Percentiles rank a stretch among this genome's conserved stretches.
phyloP scores from a whole-genome alignment of 35 echinoderm and acorn worm genomes.

The Chiridota heheva region DNA sequence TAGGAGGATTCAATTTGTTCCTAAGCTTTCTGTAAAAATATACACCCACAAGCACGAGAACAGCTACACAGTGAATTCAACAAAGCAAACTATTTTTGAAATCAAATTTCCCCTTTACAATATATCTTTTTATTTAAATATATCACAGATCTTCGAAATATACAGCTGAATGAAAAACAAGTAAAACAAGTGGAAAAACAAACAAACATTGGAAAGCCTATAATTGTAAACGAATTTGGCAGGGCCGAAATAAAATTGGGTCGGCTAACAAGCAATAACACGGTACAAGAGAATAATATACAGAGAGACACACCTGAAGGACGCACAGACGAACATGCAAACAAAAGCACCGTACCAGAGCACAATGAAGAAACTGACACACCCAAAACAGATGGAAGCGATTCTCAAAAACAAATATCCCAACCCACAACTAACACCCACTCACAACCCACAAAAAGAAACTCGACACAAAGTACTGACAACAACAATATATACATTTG shows the following conservation, averaged over 20 bases:
- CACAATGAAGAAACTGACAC: no score
- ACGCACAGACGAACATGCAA: no score
- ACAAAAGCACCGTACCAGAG: no score
- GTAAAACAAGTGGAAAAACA: not conserved
- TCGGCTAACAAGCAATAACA: not conserved
- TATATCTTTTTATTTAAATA: constrained; percentile 17
- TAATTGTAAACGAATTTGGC: no score
- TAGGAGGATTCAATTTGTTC: constrained; percentile 13
- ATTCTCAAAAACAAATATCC: no score
- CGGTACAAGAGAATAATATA: not conserved
- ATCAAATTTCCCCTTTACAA: constrained; percentile 8
- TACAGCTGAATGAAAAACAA: not conserved
- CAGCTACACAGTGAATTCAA: constrained; percentile 20
- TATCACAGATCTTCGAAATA: constrained; percentile 10
- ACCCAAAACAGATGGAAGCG: no score
- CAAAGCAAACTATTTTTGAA: constrained; percentile 1
- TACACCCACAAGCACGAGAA: constrained; percentile 28
- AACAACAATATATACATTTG: not conserved
- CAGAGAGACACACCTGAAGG: no score
- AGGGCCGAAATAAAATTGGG: not conserved
- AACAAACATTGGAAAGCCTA: not conserved
- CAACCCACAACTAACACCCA: no score
- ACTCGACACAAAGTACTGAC: not conserved
- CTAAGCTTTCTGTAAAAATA: not conserved
- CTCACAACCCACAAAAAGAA: no score